These are phyloP conservation scores for Tetrax tetrax DNA, from an alignment of 2,113 vertebrate genomes.

Conservation along the genomic window DNA sequence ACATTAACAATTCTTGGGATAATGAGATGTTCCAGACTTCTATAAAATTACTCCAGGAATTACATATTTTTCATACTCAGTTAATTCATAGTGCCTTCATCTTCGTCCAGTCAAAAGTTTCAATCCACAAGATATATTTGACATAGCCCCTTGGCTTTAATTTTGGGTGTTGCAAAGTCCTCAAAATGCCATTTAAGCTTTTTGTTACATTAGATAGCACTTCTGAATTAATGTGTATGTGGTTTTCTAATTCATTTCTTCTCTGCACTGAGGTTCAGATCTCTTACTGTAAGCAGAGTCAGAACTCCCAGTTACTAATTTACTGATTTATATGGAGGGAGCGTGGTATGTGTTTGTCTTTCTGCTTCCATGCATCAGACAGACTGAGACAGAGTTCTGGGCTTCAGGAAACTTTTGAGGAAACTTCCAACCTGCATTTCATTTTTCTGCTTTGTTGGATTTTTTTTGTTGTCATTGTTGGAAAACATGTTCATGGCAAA, in stretches of 20 bases:
- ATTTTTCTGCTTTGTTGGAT: neutral
- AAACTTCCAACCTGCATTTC: neutral
- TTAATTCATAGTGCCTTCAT: neutral
- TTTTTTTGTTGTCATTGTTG: neutral
- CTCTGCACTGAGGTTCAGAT: neutral
- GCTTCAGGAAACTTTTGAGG: neutral
- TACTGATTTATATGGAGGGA: neutral
- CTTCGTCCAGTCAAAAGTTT: neutral
- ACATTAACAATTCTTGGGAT: neutral
- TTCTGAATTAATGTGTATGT: neutral
- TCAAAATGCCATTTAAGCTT: neutral
- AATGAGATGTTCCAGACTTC: neutral
- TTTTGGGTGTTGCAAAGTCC: neutral
- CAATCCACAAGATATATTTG: neutral
- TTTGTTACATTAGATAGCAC: neutral
- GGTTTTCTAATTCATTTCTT: neutral
- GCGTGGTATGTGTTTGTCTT: neutral
- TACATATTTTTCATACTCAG: neutral
- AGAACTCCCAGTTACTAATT: slow-evolving; percentile 9
- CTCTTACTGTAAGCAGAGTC: neutral
- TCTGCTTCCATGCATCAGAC: neutral
- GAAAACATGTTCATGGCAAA: neutral
- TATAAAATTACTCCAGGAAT: neutral
- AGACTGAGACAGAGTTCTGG: neutral
- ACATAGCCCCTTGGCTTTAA: neutral